Percentiles rank a stretch among this genome's conserved stretches.
These are phyloP conservation scores for Caranx melampygus DNA, from an alignment of 2,113 vertebrate genomes.

Conservation along the genomic window DNA sequence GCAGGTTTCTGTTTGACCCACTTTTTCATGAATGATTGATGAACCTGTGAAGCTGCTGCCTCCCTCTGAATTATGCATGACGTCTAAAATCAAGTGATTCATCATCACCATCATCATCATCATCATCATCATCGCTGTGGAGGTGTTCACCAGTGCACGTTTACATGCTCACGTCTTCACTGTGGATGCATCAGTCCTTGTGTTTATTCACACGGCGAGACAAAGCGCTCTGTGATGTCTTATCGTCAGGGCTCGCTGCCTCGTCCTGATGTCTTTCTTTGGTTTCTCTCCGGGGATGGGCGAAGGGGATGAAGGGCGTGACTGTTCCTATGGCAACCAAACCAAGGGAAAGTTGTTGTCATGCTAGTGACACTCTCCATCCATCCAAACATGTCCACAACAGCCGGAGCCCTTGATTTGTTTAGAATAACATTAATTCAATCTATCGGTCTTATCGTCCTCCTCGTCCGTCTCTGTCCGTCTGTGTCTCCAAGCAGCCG, in stretches of 20 bases:
- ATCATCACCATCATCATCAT: background rate
- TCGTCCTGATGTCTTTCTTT: slow-evolving; percentile 1
- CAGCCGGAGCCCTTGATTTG: background rate
- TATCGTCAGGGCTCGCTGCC: slow-evolving; percentile 5
- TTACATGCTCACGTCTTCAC: background rate
- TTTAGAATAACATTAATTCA: background rate
- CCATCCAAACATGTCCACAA: background rate
- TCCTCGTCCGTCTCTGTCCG: background rate
- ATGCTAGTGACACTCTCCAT: background rate
- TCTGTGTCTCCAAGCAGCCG: background rate
- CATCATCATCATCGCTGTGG: background rate
- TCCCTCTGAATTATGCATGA: slow-evolving; percentile 30
- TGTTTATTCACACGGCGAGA: background rate
- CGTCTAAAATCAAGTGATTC: slow-evolving; percentile 39
- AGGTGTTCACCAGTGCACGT: slow-evolving; percentile 19
- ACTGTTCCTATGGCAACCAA: slow-evolving; percentile 32
- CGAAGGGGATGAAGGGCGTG: slow-evolving; percentile 34
- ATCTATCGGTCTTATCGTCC: background rate
- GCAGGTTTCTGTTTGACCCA: slow-evolving; percentile 39
- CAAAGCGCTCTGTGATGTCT: background rate
- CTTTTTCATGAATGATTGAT: slow-evolving; percentile 54
- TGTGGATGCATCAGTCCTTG: slow-evolving; percentile 3
- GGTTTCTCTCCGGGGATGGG: slow-evolving; percentile 9
- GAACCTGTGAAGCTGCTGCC: slow-evolving; percentile 11
- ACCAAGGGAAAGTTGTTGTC: slow-evolving; percentile 12